These are phyloP conservation scores for Scophthalmus maximus DNA, from an alignment of 2,113 vertebrate genomes.

Conservation along the genomic window DNA sequence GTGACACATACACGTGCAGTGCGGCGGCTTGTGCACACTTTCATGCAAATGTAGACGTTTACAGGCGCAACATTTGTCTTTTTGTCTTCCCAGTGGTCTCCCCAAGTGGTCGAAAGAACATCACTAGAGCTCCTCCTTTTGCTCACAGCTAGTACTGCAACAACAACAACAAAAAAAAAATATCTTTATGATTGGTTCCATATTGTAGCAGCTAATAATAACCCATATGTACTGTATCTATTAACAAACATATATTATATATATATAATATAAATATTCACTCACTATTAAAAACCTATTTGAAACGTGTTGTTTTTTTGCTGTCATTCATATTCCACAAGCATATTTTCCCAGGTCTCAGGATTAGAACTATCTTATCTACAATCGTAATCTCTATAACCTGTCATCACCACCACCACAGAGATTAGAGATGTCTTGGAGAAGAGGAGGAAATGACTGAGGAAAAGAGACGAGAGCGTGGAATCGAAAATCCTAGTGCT, in stretches of 20 bases:
- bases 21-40: conserved; percentile 9
- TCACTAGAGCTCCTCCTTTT: conserved; percentile 81
- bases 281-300: no score
- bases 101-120: conserved; percentile 63
- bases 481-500: neutral
- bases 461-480: neutral
- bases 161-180: conserved; percentile 9
- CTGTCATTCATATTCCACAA: no score
- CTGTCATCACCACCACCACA: neutral
- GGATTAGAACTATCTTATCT: neutral
- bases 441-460: neutral
- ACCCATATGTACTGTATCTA: no score
- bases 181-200: neutral
- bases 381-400: neutral
- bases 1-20: conserved; percentile 25
- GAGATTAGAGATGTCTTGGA: no score
- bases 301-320: no score
- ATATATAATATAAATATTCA: no score
- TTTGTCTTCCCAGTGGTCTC: conserved; percentile 43
- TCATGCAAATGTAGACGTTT: conserved; percentile 19
- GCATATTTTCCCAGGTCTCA: neutral
- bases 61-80: conserved; percentile 17
- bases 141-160: conserved; percentile 73
- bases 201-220: neutral
- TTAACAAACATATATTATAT: neutral